Evolutionary conservation across 2,113 vertebrate genomes (phyloP).

Genomic region (Arvicanthis niloticus): DNA sequence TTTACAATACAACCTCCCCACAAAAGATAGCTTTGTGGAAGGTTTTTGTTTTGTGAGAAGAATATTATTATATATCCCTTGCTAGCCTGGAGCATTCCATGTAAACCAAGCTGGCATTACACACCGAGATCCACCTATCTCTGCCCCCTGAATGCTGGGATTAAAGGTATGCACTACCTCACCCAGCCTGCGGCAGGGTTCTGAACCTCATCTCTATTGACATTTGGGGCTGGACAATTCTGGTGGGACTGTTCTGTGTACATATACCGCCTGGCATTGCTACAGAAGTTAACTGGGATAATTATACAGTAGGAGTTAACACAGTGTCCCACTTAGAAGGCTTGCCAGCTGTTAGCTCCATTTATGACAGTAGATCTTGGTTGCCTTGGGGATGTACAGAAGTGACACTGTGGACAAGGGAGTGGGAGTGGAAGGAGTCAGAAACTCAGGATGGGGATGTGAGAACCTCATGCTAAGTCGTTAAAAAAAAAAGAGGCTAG

Average conservation of each 20-base stretch:
- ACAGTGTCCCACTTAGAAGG: not conserved
- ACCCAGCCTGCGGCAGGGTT: not conserved
- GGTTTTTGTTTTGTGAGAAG: not conserved
- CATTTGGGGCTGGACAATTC: not conserved
- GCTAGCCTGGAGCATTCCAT: not conserved
- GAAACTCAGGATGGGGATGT: not conserved
- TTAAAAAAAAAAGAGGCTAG: not conserved
- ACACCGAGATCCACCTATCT: not conserved
- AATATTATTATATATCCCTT: not conserved
- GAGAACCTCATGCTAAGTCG: not conserved
- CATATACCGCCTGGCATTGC: accelerated
- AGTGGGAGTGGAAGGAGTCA: not conserved
- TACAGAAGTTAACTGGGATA: not conserved
- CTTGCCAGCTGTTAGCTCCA: not conserved
- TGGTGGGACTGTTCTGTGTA: not conserved
- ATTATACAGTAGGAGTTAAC: not conserved
- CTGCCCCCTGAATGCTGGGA: not conserved
- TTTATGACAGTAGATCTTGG: not conserved
- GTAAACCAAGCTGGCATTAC: not conserved
- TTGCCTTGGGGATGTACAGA: not conserved
- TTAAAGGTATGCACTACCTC: not conserved
- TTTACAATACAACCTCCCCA: not conserved
- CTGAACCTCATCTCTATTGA: not conserved
- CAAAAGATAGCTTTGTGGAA: not conserved
- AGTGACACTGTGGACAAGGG: not conserved